phyloP scores from a whole-genome alignment of 2,888 invertebrate genomes.

The Epinotia nisella region DNA sequence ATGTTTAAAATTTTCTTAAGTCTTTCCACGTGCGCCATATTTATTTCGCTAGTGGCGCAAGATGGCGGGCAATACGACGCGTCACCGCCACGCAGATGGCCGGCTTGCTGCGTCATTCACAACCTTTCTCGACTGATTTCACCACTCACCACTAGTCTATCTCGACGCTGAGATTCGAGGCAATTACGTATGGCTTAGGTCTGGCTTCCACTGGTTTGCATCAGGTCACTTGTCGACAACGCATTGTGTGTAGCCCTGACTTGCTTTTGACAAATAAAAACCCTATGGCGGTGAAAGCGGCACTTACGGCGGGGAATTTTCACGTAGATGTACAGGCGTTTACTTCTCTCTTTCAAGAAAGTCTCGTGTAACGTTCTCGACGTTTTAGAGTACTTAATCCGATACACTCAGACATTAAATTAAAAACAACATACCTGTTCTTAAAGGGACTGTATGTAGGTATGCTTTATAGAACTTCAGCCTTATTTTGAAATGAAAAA shows the following conservation, averaged over 20 bases:
- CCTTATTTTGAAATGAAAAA: too few species aligned
- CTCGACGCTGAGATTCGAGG: too few species aligned
- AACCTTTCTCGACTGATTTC: neutral
- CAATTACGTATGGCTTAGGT: too few species aligned
- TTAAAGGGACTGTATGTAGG: too few species aligned
- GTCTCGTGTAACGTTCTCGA: neutral
- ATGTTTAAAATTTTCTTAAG: conserved; percentile 5
- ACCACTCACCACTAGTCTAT: too few species aligned
- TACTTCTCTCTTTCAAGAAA: neutral
- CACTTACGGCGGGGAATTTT: conserved; percentile 8
- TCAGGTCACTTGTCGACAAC: neutral
- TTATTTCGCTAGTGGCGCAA: conserved; percentile 17
- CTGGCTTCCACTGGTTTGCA: neutral
- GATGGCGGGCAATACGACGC: conserved; percentile 30
- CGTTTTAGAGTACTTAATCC: too few species aligned
- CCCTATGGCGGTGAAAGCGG: conserved; percentile 16
- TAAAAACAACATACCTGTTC: too few species aligned
- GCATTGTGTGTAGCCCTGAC: neutral
- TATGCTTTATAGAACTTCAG: too few species aligned
- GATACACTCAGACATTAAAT: too few species aligned
- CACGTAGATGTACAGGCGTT: conserved; percentile 12
- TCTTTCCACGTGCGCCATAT: conserved; percentile 4
- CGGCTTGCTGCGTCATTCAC: neutral
- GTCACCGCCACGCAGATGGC: conserved; percentile 18
- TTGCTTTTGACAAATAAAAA: conserved; percentile 21